A percentile compares a stretch with the other conserved stretches of the same genome.
These are phyloP conservation scores for Grammomys dolichurus DNA, from an alignment of 2,113 vertebrate species.

Conservation along the genomic window DNA sequence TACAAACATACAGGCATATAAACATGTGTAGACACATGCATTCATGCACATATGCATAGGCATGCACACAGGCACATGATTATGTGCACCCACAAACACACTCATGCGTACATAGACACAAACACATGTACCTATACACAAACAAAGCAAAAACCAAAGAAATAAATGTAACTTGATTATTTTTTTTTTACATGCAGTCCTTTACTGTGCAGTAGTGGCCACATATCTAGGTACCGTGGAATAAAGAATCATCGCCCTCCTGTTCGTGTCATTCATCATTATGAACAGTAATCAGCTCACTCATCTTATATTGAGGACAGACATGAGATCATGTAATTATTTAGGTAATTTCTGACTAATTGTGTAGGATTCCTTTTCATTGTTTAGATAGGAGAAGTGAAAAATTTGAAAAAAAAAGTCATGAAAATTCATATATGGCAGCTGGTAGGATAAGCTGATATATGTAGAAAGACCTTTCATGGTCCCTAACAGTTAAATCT, in stretches of 20 bases:
- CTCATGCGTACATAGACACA: background rate
- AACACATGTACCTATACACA: background rate
- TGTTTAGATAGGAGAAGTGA: background rate
- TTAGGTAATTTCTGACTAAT: background rate
- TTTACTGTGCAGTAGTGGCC: background rate
- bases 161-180: background rate
- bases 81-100: background rate
- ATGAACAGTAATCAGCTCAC: background rate
- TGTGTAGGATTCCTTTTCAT: background rate
- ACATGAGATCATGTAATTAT: background rate
- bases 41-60: background rate
- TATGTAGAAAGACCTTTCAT: background rate
- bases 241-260: background rate
- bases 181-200: too few species aligned
- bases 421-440: background rate
- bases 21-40: background rate
- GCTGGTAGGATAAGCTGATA: too few species aligned
- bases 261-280: background rate
- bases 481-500: background rate
- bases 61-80: background rate
- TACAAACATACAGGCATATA: background rate
- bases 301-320: background rate
- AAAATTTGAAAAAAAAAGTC: background rate
- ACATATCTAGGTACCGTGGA: background rate
- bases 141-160: background rate